phyloP scores from a whole-genome alignment of 2,113 vertebrate genomes.

The Lepus timidus region DNA sequence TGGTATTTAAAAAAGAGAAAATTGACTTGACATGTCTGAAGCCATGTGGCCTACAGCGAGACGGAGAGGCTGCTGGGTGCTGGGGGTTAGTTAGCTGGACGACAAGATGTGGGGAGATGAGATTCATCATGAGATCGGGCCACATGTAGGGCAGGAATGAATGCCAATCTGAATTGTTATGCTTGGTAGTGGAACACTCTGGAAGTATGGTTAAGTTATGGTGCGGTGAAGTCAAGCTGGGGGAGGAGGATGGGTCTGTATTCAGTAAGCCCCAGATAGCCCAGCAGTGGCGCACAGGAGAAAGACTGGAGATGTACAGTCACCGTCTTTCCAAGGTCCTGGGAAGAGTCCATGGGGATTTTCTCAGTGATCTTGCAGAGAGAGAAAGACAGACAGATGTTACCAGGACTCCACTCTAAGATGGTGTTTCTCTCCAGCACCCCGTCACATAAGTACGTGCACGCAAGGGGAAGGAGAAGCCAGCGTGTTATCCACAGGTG shows the following conservation, averaged over 20 bases:
- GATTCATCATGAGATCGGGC: neutral
- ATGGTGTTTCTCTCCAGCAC: neutral
- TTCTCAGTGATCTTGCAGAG: neutral
- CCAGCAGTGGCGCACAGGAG: neutral
- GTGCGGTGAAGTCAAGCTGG: neutral
- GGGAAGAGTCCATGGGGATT: neutral
- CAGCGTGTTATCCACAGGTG: neutral
- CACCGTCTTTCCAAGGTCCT: neutral
- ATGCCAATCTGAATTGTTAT: neutral
- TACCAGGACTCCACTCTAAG: neutral
- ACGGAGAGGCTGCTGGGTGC: neutral
- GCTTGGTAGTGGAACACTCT: neutral
- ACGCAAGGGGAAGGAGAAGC: neutral
- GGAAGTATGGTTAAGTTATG: neutral
- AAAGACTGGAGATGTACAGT: neutral
- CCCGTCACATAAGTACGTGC: neutral
- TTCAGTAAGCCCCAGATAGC: neutral
- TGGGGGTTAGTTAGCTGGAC: neutral
- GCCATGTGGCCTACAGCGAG: neutral
- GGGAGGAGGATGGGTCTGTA: neutral
- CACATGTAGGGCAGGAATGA: neutral
- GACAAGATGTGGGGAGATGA: fast-evolving
- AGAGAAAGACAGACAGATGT: too few species aligned
- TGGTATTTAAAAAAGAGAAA: neutral
- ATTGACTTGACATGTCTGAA: neutral